These are phyloP conservation scores for Stegodyphus mimosarum DNA, from an alignment of 1,140 invertebrate genomes.

Conservation along the genomic window DNA sequence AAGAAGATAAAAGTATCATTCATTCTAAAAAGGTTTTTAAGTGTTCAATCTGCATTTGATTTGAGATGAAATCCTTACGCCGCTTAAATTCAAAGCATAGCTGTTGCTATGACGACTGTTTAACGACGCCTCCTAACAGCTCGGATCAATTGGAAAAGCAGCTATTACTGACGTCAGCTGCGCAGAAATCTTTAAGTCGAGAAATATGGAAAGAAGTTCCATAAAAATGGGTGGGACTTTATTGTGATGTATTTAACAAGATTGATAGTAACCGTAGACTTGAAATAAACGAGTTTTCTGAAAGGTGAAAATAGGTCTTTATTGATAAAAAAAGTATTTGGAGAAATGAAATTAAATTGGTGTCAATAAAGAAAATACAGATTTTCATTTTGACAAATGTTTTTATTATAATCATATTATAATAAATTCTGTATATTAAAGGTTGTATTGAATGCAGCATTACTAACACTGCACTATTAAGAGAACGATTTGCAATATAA, in stretches of 20 bases:
- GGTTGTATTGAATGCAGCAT: too few species aligned
- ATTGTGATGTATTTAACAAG: background rate
- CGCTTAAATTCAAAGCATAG: background rate
- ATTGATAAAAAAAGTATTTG: background rate
- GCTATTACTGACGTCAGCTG: constrained; percentile 35
- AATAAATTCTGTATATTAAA: too few species aligned
- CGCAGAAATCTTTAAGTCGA: constrained; percentile 27
- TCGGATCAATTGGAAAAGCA: constrained; percentile 28
- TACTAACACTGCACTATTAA: too few species aligned
- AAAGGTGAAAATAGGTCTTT: background rate
- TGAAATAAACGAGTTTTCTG: background rate
- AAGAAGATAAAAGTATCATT: too few species aligned
- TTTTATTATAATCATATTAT: too few species aligned
- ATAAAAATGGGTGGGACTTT: constrained; percentile 5
- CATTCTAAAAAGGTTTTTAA: too few species aligned
- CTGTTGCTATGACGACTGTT: constrained; percentile 31
- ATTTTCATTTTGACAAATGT: too few species aligned
- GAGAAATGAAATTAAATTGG: background rate
- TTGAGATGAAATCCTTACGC: background rate
- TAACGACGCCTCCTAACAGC: constrained; percentile 2
- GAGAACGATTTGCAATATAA: too few species aligned
- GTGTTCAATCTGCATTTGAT: background rate
- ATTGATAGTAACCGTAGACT: background rate
- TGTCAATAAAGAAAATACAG: too few species aligned
- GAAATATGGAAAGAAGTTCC: constrained; percentile 19